Evolutionary conservation across 2,888 invertebrate species (phyloP), one percentile per base, ranked within the genome.

Genomic region (Tolmerus cingulatus): DNA sequence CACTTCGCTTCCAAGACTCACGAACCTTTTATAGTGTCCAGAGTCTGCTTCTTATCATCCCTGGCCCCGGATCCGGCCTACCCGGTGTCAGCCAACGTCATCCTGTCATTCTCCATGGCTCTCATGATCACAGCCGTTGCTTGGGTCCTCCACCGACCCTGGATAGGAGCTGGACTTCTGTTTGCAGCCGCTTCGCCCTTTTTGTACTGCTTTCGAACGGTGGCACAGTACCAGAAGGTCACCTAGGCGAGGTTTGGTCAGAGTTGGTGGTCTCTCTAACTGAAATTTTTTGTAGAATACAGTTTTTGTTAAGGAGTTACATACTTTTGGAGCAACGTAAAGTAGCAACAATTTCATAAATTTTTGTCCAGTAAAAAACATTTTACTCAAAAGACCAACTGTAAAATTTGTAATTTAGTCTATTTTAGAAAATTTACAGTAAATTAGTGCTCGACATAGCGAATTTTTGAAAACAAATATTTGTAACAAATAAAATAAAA

Each of bases 81-180:
- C 87, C 93, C 93, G 0, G 92, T 93, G 3, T 92, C 92, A 1
- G 91, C 92, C 0, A 94, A 94, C 90, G 90, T 94, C 9, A 90
- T 93, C 23, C 91, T 94, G 46, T 93, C 94, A 1, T 90, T 94
- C 40, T 94, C 94, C 0, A 89, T 93, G 66, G 93, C 93, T 9
- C 89, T 94, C 51, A 90, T 93, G 37, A 92, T 94, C 23, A 93
- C 94, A 12, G 93, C 94, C 2, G 90, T 93, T 19, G 93, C 94
- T 12, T 94, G 94, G 94, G 92, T 93, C 23, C 89, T 93, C 51
- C 93, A 94, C 89, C 91, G 94, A 84, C 94, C 94, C 9, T 92
- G 94, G 92, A 91, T 94, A 57, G 94, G 93, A 2, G 92, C 93
- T 87, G 93, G 93, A 9, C 90, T 94, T 34, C 90, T 94, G 46